Evolutionary conservation across 2,797 vertebrate genomes (phyloP), one percentile per base, ranked within the genome.

Genomic region (Crax fasciolata): DNA sequence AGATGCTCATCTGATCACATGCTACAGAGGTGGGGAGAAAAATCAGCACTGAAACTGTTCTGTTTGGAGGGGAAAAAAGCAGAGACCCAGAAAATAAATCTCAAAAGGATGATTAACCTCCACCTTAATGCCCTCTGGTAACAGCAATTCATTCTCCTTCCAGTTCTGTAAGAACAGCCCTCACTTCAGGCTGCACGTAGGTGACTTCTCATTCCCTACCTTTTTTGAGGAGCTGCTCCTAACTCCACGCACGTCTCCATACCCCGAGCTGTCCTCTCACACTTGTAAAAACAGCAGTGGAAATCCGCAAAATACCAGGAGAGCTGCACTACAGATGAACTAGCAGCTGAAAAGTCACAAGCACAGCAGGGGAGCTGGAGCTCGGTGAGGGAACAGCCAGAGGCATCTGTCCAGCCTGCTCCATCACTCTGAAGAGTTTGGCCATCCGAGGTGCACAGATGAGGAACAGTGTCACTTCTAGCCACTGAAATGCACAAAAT

Each of bases 1-100:
- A 43, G n/a, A 44, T n/a, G n/a, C 19, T 54, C 13, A 23, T 9
- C 0, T 1, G 30, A 21, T 41, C 43, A 44, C 13, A 6, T 3
- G 2, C 32, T 10, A 46, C 8, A 67, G 23, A 24, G 30, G 38
- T 30, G 20, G 30, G 52, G 43, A 19, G 32, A 61, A 41, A 25
- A 10, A 11, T 7, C 15, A 65, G 11, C 25, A 70, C 2, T 32
- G 43, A 57, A 79, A 48, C 49, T 39, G 32, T 13, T 55, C 32
- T 25, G 11, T 23, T 8, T 46, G 16, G n/a, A 70, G 10, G 3
- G 21, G 76, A 84, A 65, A 63, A 55, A 32, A 32, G 28, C 1
- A 73, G 16, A 70, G 1, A 71, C 4, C 43, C 10, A 14, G 19
- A 61, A 65, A 63, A 62, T 20, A 87, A 12, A 20, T 32, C 28